phyloP scores from a whole-genome alignment of 2,797 vertebrate genomes.

The Siniperca undulata region DNA sequence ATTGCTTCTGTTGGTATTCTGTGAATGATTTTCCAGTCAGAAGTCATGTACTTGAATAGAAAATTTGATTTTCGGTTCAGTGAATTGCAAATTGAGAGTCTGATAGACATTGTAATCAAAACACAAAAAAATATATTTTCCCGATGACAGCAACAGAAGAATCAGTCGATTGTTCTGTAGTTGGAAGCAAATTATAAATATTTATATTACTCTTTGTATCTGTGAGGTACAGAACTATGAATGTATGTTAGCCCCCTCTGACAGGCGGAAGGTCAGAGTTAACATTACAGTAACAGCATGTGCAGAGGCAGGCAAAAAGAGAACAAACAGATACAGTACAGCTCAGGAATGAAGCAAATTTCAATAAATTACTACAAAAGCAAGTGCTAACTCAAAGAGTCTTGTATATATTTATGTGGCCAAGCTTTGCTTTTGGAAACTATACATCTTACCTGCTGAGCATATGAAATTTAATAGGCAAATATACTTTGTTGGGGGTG shows the following conservation, averaged over 20 bases:
- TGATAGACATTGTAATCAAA: slow-evolving; percentile 35
- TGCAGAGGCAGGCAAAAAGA: not conserved
- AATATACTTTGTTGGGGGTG: not conserved
- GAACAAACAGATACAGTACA: not conserved
- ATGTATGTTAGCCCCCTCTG: not conserved
- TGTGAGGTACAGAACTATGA: not conserved
- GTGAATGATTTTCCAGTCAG: slow-evolving; percentile 27
- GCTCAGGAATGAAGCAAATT: not conserved
- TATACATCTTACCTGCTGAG: not conserved
- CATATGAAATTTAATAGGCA: not conserved
- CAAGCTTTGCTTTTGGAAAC: not conserved
- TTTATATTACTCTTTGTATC: not conserved
- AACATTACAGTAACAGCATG: not conserved
- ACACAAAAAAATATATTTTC: not conserved
- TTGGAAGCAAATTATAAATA: not conserved
- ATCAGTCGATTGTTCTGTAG: not conserved
- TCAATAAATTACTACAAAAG: not conserved
- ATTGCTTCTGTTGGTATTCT: slow-evolving; percentile 28
- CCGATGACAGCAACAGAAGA: not conserved
- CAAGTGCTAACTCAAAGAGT: not conserved
- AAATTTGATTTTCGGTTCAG: slow-evolving; percentile 28
- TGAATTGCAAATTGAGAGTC: slow-evolving; percentile 31
- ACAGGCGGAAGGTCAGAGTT: not conserved
- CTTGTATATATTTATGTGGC: no score
- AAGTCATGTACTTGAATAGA: slow-evolving; percentile 34